These are phyloP conservation scores for Hipposideros larvatus DNA, from an alignment of 2,797 vertebrate species.

Conservation along the genomic window DNA sequence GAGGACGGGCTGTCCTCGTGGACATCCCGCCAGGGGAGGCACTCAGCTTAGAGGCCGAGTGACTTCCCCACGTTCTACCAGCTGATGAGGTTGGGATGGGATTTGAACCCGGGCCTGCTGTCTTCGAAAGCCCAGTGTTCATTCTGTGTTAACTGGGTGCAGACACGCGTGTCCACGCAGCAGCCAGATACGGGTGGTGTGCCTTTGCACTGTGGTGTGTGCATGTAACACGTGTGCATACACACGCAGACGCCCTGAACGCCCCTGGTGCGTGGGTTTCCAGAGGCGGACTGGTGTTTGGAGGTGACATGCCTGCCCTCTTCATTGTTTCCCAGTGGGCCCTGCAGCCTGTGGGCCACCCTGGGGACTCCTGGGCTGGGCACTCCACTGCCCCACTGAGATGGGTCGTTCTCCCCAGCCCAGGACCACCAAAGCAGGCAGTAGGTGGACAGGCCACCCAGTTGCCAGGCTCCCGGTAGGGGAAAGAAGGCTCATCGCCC, in stretches of 20 bases:
- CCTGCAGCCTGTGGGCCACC: rapidly evolving
- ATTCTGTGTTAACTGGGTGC: rapidly evolving
- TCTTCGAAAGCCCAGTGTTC: rapidly evolving
- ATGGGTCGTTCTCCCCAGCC: rapidly evolving
- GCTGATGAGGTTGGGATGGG: not conserved
- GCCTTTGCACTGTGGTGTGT: not conserved
- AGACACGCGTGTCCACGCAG: rapidly evolving
- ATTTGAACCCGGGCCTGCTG: not conserved
- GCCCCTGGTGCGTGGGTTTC: rapidly evolving
- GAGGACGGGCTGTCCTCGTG: rapidly evolving
- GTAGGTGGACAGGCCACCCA: not conserved
- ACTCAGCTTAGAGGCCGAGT: rapidly evolving
- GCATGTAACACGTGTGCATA: rapidly evolving
- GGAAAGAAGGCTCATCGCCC: not conserved
- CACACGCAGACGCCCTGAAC: rapidly evolving
- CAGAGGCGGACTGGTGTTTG: not conserved
- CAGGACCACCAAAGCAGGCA: not conserved
- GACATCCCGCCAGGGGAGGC: rapidly evolving
- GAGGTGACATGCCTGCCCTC: not conserved
- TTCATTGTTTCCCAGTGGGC: not conserved
- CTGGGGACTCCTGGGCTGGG: not conserved
- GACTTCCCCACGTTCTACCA: too few species aligned
- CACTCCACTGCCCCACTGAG: rapidly evolving
- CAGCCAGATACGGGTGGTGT: rapidly evolving
- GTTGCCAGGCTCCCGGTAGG: rapidly evolving